Base-by-base conservation (phyloP, 30 jellyfish, hydroid and myxozoan species). In the Mastigias papua region DNA sequence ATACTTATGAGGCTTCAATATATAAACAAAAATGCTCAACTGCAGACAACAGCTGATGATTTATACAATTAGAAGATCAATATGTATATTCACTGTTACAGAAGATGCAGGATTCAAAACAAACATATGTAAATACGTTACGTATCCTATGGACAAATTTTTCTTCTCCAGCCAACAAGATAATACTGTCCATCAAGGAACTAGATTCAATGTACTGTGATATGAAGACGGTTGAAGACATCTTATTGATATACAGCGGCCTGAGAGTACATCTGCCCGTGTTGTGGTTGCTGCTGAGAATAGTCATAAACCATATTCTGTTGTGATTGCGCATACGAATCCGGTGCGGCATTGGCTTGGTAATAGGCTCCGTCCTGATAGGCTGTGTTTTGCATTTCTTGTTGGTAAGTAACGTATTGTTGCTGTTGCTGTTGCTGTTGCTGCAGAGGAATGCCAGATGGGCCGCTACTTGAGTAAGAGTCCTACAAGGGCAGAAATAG, bases 381-480 rank as follows among this genome's bases (percentile, higher is more conserved):
- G 58, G n/a, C n/a, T n/a, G n/a, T n/a, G n/a, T 83, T 85, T 62
- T 72, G 93, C 71, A 73, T 46, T 8, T 73, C 81, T 32, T 76
- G 93, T 17, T 71, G 78, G 30, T 79, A 60, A 25, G 25, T 75
- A 27, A 64, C 62, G 69, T 42, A 81, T 48, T 73, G 89, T 49
- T 73, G 89, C 32, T 79, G 97, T 61, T 81, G 97, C 66, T 67
- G n/a, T 48, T 73, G 89, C 32, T 73, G 89, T 49, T 79, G 97
- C 67, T 81, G 97, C 66, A 60, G 49, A 26, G 85, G 66, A 26
- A 69, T 26, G 11, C 89, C 74, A 26, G 92, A 65, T 26, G 97
- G 97, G 29, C 97, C 97, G 25, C 79, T 92, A 58, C 89, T 78
- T n/a, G 97, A 73, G 69, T 89, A 89, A 22, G 80, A 46, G 74